Evolutionary conservation across 2,888 invertebrate species (phyloP).

Genomic region (Mesorhabditis sp.): DNA sequence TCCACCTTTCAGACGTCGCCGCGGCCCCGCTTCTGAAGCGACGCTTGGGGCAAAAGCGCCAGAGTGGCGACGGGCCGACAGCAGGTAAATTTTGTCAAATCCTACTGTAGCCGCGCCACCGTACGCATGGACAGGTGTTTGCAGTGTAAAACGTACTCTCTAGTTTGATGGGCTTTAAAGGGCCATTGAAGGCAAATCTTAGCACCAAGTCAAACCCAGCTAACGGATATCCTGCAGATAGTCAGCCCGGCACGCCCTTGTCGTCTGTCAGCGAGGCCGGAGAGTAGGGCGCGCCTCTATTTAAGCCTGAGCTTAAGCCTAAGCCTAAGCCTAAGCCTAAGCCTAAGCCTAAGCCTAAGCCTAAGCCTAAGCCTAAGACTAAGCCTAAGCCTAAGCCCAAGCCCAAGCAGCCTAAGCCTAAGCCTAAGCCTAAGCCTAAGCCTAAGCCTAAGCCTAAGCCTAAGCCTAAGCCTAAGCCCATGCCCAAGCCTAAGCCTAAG

Average conservation of each 20-base stretch:
- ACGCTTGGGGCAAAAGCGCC: constrained; percentile 47
- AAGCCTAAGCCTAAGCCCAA: too few relatives aligned
- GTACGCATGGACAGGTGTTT: not conserved
- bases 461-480: too few relatives aligned
- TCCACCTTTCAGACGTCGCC: constrained; percentile 22
- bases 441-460: too few relatives aligned
- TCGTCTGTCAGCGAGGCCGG: constrained; percentile 10
- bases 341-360: too few relatives aligned
- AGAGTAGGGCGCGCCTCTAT: not conserved
- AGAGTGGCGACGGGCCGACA: constrained; percentile 20
- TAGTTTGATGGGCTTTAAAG: not conserved
- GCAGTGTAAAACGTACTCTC: not conserved
- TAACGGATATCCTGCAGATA: not conserved
- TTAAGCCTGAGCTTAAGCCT: too few relatives aligned
- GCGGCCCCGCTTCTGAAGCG: constrained; percentile 39
- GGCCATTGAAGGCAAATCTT: not conserved
- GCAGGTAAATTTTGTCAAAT: not conserved
- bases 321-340: too few relatives aligned
- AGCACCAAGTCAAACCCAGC: not conserved
- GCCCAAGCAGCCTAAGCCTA: too few relatives aligned
- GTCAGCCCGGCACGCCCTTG: constrained; percentile 7
- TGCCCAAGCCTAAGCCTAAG: too few relatives aligned
- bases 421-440: too few relatives aligned
- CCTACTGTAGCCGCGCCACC: not conserved
- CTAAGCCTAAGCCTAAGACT: too few relatives aligned